phyloP scores from a whole-genome alignment of 2,797 vertebrate species.

The Cyprinodon diabolis region DNA sequence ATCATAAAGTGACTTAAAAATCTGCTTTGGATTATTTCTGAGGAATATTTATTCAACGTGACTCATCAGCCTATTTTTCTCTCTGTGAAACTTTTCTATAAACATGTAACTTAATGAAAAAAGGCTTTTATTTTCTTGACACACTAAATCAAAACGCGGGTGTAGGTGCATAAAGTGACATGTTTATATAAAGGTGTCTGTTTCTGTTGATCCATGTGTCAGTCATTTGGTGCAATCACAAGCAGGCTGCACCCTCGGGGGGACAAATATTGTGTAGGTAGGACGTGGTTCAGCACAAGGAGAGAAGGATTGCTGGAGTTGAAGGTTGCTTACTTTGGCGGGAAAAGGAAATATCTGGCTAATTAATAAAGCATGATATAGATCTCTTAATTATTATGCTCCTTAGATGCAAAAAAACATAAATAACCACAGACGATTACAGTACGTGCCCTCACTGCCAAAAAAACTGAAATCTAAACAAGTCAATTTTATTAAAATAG shows the following conservation, averaged over 20 bases:
- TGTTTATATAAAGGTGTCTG: constrained; percentile 6
- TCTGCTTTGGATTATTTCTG: too few species aligned
- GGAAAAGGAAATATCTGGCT: too few species aligned
- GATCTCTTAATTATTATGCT: too few species aligned
- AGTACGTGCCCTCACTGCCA: too few species aligned
- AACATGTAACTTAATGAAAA: neutral
- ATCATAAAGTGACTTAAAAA: too few species aligned
- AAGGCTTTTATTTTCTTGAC: neutral
- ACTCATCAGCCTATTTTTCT: neutral
- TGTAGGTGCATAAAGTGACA: constrained; percentile 5
- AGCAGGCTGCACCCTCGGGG: neutral
- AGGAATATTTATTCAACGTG: neutral
- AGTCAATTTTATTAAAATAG: too few species aligned
- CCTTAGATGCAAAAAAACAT: too few species aligned
- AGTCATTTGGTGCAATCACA: neutral
- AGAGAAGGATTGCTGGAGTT: neutral
- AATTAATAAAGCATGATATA: too few species aligned
- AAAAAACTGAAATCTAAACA: too few species aligned
- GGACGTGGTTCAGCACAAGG: neutral
- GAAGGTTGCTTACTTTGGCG: neutral
- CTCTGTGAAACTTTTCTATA: neutral
- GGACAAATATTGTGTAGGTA: neutral
- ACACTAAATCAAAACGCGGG: neutral
- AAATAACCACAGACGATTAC: too few species aligned
- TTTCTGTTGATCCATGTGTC: neutral